A percentile compares a stretch with the other conserved stretches of the same genome.
These are phyloP conservation scores for Oxystoma pomonae DNA, from an alignment of 2,888 invertebrate genomes.

Conservation along the genomic window DNA sequence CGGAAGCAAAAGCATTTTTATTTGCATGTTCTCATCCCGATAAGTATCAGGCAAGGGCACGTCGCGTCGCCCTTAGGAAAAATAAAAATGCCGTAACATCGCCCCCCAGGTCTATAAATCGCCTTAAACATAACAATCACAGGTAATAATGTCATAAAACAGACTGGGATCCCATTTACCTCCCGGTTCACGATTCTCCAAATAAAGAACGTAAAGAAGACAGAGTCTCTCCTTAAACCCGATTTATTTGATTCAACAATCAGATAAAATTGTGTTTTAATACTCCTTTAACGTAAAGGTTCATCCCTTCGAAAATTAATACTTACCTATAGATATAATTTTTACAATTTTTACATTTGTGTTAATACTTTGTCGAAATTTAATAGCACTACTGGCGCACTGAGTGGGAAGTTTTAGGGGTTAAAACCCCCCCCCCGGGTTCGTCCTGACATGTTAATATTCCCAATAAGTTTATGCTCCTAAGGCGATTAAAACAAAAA, in stretches of 20 bases:
- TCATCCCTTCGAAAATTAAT: too few relatives aligned
- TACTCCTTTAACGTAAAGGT: too few relatives aligned
- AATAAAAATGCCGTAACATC: constrained; percentile 33
- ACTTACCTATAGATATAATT: too few relatives aligned
- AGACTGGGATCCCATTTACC: constrained; percentile 41
- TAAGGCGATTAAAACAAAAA: too few relatives aligned
- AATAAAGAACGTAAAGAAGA: constrained; percentile 33
- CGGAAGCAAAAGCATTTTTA: constrained; percentile 21
- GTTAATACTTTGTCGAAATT: too few relatives aligned
- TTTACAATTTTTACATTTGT: too few relatives aligned
- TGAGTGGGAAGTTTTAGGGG: too few relatives aligned
- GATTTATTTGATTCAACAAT: constrained; percentile 43
- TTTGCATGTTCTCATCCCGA: constrained; percentile 26
- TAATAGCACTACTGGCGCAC: too few relatives aligned
- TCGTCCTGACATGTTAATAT: too few relatives aligned
- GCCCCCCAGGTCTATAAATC: constrained; percentile 39
- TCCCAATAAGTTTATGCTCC: too few relatives aligned
- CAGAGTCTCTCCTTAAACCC: constrained; percentile 33
- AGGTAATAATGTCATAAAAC: constrained; percentile 48
- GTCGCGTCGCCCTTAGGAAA: constrained; percentile 22
- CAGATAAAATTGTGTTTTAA: too few relatives aligned
- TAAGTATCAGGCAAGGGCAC: constrained; percentile 23
- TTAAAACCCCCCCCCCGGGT: too few relatives aligned
- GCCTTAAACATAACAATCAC: constrained; percentile 46
- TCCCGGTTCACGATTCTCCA: constrained; percentile 28